These are phyloP conservation scores for Channa striata DNA, from an alignment of 2,797 vertebrate species.

Conservation along the genomic window DNA sequence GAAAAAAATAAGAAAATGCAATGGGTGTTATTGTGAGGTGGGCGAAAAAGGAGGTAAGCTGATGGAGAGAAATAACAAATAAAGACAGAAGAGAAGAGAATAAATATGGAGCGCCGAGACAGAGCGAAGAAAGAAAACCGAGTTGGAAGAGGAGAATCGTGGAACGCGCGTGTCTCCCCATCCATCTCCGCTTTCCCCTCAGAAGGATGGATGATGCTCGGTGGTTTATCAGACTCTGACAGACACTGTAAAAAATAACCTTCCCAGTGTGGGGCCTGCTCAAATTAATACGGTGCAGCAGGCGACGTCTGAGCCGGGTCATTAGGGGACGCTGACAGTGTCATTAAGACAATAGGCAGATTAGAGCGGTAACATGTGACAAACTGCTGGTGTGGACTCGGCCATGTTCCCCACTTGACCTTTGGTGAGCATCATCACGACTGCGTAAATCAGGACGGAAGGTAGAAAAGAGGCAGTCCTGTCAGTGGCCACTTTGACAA, in stretches of 20 bases:
- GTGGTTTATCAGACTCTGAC: slow-evolving; percentile 86
- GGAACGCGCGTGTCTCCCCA: slow-evolving; percentile 50
- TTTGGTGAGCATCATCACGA: slow-evolving; percentile 62
- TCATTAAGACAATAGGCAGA: slow-evolving; percentile 85
- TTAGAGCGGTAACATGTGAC: slow-evolving; percentile 82
- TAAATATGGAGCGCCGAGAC: slow-evolving; percentile 54
- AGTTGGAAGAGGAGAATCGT: slow-evolving; percentile 49
- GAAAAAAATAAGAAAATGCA: slow-evolving; percentile 44
- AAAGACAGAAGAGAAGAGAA: slow-evolving; percentile 57
- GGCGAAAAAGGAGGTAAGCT: slow-evolving; percentile 52
- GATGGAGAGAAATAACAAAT: slow-evolving; percentile 58
- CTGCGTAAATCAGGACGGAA: slow-evolving; percentile 49
- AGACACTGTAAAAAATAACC: slow-evolving; percentile 88
- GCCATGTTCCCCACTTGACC: slow-evolving; percentile 76
- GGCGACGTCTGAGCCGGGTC: slow-evolving; percentile 77
- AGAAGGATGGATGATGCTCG: slow-evolving; percentile 78
- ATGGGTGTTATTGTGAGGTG: slow-evolving; percentile 58
- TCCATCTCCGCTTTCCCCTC: slow-evolving; percentile 45
- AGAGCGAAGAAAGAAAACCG: slow-evolving; percentile 54
- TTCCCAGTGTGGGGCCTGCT: slow-evolving; percentile 75
- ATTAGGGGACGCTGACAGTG: slow-evolving; percentile 84
- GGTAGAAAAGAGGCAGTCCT: slow-evolving; percentile 14
- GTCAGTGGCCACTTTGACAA: slow-evolving; percentile 35
- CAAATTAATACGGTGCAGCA: slow-evolving; percentile 85
- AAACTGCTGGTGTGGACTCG: slow-evolving; percentile 65